Evolutionary conservation across 2,888 invertebrate species (phyloP).

Genomic region (Hydrotaea diabolus): DNA sequence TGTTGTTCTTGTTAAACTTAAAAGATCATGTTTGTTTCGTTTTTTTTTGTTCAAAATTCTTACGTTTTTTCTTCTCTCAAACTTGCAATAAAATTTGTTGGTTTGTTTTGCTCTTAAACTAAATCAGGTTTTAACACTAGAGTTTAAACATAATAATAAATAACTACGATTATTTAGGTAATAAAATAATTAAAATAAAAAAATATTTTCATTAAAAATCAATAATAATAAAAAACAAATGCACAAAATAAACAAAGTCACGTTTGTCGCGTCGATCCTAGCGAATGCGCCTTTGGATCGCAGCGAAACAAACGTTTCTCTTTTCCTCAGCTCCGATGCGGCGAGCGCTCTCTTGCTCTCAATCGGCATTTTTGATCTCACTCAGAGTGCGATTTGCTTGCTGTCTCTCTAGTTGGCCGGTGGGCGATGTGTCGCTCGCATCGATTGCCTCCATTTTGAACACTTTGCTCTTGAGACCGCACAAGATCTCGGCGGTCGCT

Average conservation of each 20-base stretch:
- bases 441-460: slow-evolving; percentile 76
- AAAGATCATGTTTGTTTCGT: slow-evolving; percentile 54
- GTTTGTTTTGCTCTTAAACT: slow-evolving; percentile 41
- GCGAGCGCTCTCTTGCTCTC: slow-evolving; percentile 57
- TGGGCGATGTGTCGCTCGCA: slow-evolving; percentile 67
- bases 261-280: background rate
- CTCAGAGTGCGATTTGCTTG: slow-evolving; percentile 73
- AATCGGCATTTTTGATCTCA: slow-evolving; percentile 77
- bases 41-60: slow-evolving; percentile 18
- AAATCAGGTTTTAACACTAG: slow-evolving; percentile 53
- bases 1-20: slow-evolving; percentile 18
- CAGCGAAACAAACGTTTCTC: slow-evolving; percentile 4
- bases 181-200: slow-evolving; percentile 44
- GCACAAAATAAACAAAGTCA: slow-evolving; percentile 67
- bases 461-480: slow-evolving; percentile 77
- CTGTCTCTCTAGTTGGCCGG: slow-evolving; percentile 39
- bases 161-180: slow-evolving; percentile 65
- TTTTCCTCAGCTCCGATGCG: background rate
- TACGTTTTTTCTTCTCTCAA: slow-evolving; percentile 13
- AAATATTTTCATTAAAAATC: slow-evolving; percentile 53
- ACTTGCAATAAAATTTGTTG: slow-evolving; percentile 21
- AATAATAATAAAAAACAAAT: slow-evolving; percentile 68
- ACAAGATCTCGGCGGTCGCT: slow-evolving; percentile 77
- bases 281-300: background rate
- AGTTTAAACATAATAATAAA: slow-evolving; percentile 66